These are phyloP conservation scores for Agrotis puta DNA, from an alignment of 2,888 invertebrate genomes.

Conservation along the genomic window DNA sequence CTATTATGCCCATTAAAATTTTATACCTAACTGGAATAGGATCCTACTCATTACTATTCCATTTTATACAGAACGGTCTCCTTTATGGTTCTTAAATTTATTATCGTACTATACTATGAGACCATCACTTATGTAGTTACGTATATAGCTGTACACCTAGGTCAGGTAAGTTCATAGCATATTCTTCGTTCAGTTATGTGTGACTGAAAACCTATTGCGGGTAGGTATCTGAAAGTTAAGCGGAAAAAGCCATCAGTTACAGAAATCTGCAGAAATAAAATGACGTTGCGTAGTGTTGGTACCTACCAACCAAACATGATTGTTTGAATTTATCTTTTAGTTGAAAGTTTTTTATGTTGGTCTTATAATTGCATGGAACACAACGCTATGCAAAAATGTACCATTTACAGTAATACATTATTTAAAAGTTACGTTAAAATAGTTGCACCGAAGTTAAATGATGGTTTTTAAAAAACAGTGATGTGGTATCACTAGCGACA, in stretches of 20 bases:
- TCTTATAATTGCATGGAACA: background rate
- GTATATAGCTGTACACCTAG: background rate
- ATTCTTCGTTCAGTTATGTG: background rate
- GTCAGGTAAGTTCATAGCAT: background rate
- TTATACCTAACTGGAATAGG: background rate
- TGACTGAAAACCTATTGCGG: background rate
- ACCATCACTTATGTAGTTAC: too few species aligned
- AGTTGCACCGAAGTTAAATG: background rate
- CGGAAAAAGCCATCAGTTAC: background rate
- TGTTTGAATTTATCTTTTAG: too few species aligned
- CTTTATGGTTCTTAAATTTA: too few species aligned
- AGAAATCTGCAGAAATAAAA: background rate
- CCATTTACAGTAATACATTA: background rate
- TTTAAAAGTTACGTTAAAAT: background rate
- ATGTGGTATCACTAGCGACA: conserved; percentile 35
- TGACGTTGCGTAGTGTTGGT: too few species aligned
- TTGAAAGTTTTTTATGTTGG: background rate
- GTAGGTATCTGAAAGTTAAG: background rate
- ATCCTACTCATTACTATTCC: too few species aligned
- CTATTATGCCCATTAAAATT: too few species aligned
- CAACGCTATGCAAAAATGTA: background rate
- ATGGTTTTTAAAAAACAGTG: background rate
- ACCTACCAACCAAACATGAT: too few species aligned
- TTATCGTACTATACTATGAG: too few species aligned
- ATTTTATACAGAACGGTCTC: too few species aligned